Conservation (phyloP, 2,888 invertebrate genomes). For the Drosophila melanosoma region DNA sequence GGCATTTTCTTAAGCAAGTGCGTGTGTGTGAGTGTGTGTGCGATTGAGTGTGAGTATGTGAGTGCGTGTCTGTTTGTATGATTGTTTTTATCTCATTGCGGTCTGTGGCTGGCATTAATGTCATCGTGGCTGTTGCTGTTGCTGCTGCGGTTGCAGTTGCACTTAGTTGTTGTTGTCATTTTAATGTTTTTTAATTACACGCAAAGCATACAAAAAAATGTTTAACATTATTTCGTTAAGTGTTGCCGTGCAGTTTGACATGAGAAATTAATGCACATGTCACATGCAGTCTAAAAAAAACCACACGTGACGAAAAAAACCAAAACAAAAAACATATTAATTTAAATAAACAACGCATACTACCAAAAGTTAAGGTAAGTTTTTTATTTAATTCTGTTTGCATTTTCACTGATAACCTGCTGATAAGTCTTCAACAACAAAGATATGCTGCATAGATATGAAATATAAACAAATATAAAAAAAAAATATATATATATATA, state of each 20-base stretch:
- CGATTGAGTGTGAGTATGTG: conserved; percentile 23
- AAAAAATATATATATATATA: neutral
- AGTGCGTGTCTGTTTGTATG: conserved; percentile 29
- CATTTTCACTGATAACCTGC: conserved; percentile 31
- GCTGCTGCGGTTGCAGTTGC: conserved; percentile 14
- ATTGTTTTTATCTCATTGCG: conserved; percentile 57
- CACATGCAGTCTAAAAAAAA: conserved; percentile 21
- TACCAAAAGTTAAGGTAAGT: conserved; percentile 35
- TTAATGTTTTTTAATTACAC: conserved; percentile 76
- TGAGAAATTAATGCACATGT: conserved; percentile 61
- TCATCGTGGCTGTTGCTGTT: conserved; percentile 55
- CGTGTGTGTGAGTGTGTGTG: conserved; percentile 12
- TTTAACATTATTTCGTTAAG: conserved; percentile 54
- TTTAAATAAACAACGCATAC: neutral
- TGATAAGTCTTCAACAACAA: conserved; percentile 13
- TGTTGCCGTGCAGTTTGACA: conserved; percentile 77
- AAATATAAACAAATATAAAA: neutral
- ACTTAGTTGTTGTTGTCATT: conserved; percentile 33
- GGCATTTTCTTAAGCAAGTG: conserved; percentile 20
- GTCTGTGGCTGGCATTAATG: conserved; percentile 71
- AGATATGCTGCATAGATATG: neutral
- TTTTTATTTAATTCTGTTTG: conserved; percentile 17
- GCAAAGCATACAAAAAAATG: conserved; percentile 58
- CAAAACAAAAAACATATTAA: neutral
- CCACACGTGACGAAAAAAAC: conserved; percentile 20